Conservation (phyloP, 2,797 vertebrate genomes). For the Moxostoma hubbsi region DNA sequence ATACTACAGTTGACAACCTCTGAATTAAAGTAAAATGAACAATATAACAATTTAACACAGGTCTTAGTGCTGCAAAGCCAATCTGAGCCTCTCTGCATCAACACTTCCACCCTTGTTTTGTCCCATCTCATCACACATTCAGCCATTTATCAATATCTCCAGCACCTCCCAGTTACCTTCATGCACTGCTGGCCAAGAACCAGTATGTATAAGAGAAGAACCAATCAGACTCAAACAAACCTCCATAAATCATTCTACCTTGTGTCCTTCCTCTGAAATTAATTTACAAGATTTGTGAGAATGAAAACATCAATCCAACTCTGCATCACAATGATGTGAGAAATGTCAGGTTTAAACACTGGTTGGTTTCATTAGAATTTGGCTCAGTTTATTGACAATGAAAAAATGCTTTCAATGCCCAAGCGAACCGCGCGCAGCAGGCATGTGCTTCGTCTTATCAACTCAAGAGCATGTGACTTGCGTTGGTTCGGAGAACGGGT, state of each 20-base stretch:
- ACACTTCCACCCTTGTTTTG: background rate
- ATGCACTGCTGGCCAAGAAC: conserved; percentile 61
- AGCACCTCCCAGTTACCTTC: conserved; percentile 68
- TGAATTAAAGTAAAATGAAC: background rate
- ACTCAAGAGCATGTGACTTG: conserved; percentile 1
- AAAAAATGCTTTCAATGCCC: conserved; percentile 1
- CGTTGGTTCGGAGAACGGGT: background rate
- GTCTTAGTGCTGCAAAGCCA: background rate
- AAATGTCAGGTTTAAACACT: background rate
- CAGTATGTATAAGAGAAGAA: background rate
- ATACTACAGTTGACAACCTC: background rate
- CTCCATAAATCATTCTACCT: background rate
- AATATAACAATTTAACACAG: background rate
- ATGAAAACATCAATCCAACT: background rate
- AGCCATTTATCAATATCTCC: conserved; percentile 73
- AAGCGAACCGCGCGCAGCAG: background rate
- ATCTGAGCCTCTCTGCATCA: background rate
- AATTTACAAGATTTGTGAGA: background rate
- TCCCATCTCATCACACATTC: conserved; percentile 60
- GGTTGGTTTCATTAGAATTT: conserved; percentile 16
- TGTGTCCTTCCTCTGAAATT: background rate
- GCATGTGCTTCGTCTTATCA: background rate
- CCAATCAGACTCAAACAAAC: conserved; percentile 25
- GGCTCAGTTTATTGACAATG: background rate
- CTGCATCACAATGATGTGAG: background rate